Evolutionary conservation across 2,888 invertebrate genomes (phyloP), one percentile per base, ranked within the genome.

Genomic region (Loripinus fragilis): DNA sequence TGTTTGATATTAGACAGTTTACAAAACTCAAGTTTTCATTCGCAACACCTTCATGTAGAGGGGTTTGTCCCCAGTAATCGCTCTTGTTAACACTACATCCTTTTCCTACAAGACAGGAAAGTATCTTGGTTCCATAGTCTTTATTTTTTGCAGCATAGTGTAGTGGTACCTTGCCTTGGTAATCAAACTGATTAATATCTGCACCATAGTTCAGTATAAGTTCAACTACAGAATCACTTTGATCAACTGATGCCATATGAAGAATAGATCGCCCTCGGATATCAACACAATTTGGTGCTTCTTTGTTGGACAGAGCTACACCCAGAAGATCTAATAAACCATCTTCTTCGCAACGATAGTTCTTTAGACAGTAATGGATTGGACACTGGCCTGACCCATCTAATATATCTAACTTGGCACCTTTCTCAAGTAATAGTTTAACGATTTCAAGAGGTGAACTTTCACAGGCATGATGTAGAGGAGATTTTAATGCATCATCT

Each of bases 31-130:
- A 15, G 42, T 70, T 64, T n/a, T 69, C 67, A 23, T 50, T 55
- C 66, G 65, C 74, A 17, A 74, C 68, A 10, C 78, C 78, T n/a
- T 76, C 65, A 60, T 78, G 83, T 15, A 83, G 64, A 30, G 82
- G 73, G 0, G 77, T 73, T 8, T 73, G 70, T 23, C 48, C 38
- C 15, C 74, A 55, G 25, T 33, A 41, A 48, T 83, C 78, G 23
- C 33, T 20, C n/a, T 42, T 55, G 33, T 80, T 76, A 0, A 78
- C 52, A 30, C 66, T 55, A 25, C 74, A 76, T 12, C 80, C 83
- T 28, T 38, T 60, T 25, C 48, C 23, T 2, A 78, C 10, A 10
- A 80, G 55, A 17, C 20, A 50, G 0, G 28, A 17, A 8, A 55
- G 41, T 2, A 55, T 8, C 0, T 23, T 30, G 23, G 28, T 23